A percentile compares a stretch with the other conserved stretches of the same genome.
Conservation (phyloP, 2,797 vertebrate species). For the Tapera naevia region DNA sequence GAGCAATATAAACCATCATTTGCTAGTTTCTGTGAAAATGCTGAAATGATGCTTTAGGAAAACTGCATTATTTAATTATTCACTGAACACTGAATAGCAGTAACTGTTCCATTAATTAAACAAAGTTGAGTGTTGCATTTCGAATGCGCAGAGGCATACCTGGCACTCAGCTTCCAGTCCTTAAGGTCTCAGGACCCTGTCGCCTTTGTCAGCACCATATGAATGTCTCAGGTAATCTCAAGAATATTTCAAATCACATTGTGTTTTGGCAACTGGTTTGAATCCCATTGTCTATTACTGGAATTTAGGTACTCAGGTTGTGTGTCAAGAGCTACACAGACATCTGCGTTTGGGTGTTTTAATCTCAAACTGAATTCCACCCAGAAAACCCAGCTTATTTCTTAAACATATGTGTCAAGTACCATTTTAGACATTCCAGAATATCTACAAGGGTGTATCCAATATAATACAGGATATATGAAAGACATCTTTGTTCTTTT, state of each 20-base stretch:
- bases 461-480: background rate
- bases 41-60: background rate
- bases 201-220: background rate
- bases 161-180: background rate
- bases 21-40: background rate
- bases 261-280: background rate
- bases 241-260: background rate
- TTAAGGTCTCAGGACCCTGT: background rate
- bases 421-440: background rate
- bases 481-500: background rate
- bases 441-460: background rate
- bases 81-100: background rate
- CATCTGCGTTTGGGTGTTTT: background rate
- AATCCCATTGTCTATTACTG: background rate
- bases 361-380: background rate
- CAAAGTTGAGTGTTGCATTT: background rate
- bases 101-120: background rate
- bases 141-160: background rate
- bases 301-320: background rate
- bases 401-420: background rate
- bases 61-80: background rate
- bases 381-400: background rate
- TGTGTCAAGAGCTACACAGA: background rate
- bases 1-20: background rate
- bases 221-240: background rate